Base-by-base conservation (phyloP, 2,113 vertebrate species). In the Thamnophis sirtalis region DNA sequence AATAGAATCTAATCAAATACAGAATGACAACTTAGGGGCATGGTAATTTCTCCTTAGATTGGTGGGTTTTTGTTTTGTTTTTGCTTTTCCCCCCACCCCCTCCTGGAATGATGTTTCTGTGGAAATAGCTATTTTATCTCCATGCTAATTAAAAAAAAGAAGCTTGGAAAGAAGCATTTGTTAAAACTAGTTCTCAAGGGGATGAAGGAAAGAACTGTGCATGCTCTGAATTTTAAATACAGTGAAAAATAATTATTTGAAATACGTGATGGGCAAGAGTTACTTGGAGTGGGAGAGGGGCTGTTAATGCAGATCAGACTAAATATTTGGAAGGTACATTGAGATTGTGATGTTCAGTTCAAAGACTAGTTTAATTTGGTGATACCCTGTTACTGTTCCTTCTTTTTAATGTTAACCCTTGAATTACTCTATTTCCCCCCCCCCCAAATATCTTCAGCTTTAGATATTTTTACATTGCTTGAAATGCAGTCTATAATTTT, bases 71-170 rank as follows among this genome's bases (percentile, higher is more conserved):
- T 48, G 4, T 60, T 58, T 58, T 89, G 60, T n/a, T 33, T 63
- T 48, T 6, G 1, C 21, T 58, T 6, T 7, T 7, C 5, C 17
- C 17, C 4, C 17, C 1, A 3, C 9, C 26, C 63, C n/a, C 0
- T 38, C 19, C 7, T 73, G n/a, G 54, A 90, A 89, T 53, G 56
- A 73, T 89, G 22, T 86, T 89, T 89, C 60, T 92, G 91, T 63
- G 91, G 91, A 92, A 92, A 92, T 92, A 89, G 80, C 73, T 89
- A 63, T 89, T 92, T 92, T 92, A 92, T 89, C 91, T 86, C 86
- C 91, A 92, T 86, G 88, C 88, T 92, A 92, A 92, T 92, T 92
- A 92, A 92, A 85, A 73, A 73, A 33, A 92, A 26, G 73, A 84
- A 63, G 80, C 87, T n/a, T 92, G 91, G 87, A 92, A 86, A 92